Conservation (phyloP, 1,140 invertebrate species). For the Pseudomyrmex sp. region DNA sequence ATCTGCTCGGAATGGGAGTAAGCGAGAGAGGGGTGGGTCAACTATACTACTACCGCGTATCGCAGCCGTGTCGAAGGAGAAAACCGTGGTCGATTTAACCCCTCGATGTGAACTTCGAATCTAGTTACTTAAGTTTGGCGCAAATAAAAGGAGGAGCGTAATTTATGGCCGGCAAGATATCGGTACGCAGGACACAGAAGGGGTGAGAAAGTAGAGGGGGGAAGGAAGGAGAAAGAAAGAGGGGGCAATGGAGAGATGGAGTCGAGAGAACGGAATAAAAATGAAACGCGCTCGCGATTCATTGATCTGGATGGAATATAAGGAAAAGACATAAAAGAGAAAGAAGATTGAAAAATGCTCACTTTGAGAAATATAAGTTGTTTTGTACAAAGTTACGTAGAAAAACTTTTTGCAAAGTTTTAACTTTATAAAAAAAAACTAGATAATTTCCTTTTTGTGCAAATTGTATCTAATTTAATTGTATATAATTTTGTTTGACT, state of each 20-base stretch:
- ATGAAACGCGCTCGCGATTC: slow-evolving; percentile 56
- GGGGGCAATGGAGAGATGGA: slow-evolving; percentile 11
- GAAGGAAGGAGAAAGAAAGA: slow-evolving; percentile 22
- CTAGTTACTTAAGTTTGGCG: slow-evolving; percentile 75
- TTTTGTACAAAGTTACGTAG: neutral
- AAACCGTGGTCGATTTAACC: slow-evolving; percentile 67
- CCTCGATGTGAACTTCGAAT: slow-evolving; percentile 67
- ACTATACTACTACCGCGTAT: slow-evolving; percentile 36
- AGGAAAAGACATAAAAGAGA: slow-evolving; percentile 12
- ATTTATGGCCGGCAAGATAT: slow-evolving; percentile 72
- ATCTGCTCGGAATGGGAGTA: slow-evolving; percentile 74
- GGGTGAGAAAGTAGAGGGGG: slow-evolving; percentile 47
- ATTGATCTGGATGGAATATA: slow-evolving; percentile 36
- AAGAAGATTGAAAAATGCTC: neutral
- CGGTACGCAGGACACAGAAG: slow-evolving; percentile 28
- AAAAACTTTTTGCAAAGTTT: neutral
- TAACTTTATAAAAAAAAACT: neutral
- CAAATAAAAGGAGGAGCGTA: slow-evolving; percentile 72
- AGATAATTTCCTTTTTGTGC: slow-evolving; percentile 12
- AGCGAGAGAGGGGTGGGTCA: slow-evolving; percentile 55
- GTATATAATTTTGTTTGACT: slow-evolving; percentile 1
- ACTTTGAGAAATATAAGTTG: neutral
- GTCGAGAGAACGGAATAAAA: slow-evolving; percentile 61
- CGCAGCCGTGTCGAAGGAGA: slow-evolving; percentile 61
- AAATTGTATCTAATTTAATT: neutral